phyloP scores from a whole-genome alignment of 1,140 invertebrate genomes.

The Ostrea denselamellosa region DNA sequence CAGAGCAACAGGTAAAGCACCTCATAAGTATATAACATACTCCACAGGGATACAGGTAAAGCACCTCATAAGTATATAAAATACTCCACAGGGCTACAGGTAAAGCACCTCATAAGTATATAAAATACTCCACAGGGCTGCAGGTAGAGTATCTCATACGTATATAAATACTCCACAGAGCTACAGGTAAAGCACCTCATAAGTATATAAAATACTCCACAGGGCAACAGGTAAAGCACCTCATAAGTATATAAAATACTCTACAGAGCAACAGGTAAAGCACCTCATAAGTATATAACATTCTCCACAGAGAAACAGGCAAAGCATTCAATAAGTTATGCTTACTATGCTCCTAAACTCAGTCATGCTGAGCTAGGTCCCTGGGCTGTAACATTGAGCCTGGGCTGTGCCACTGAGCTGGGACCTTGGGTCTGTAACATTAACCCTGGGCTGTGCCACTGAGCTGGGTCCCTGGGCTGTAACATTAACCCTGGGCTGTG shows the following conservation, averaged over 20 bases:
- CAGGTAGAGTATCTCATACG: background rate
- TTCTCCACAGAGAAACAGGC: too few relatives aligned
- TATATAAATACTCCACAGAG: slow-evolving; percentile 22
- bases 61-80: background rate
- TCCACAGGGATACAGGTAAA: background rate
- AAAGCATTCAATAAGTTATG: too few relatives aligned
- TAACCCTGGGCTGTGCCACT: too few relatives aligned
- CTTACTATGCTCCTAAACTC: too few relatives aligned
- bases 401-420: too few relatives aligned
- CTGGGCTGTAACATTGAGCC: too few relatives aligned
- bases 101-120: background rate
- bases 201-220: background rate
- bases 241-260: background rate
- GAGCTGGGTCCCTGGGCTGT: too few relatives aligned
- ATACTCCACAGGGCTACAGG: background rate
- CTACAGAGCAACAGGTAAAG: background rate
- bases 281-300: background rate
- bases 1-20: background rate
- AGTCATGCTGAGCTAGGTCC: too few relatives aligned
- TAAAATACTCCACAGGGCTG: background rate
- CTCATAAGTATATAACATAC: background rate
- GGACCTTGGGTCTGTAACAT: too few relatives aligned
- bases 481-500: too few relatives aligned
- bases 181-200: background rate
- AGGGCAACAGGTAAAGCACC: background rate